These are phyloP conservation scores for Perizoma affinitatum DNA, from an alignment of 2,888 invertebrate species.

Conservation along the genomic window DNA sequence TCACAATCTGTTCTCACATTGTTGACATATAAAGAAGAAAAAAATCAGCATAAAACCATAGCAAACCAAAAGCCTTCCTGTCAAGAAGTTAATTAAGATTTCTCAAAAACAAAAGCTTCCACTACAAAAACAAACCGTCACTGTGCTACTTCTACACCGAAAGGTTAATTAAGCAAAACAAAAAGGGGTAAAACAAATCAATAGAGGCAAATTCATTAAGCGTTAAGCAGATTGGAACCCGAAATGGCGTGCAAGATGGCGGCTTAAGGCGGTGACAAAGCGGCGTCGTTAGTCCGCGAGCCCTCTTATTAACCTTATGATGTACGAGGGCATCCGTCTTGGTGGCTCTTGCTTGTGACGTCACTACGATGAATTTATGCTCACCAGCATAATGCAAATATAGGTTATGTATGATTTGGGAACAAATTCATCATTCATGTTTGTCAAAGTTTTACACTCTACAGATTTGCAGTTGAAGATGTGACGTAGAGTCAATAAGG, in stretches of 20 bases:
- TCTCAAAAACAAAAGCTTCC: constrained; percentile 20
- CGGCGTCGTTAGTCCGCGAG: constrained; percentile 82
- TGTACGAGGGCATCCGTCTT: constrained; percentile 80
- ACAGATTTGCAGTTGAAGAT: neutral
- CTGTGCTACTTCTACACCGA: constrained; percentile 64
- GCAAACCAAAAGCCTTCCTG: neutral
- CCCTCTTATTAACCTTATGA: constrained; percentile 85
- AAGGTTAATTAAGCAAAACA: constrained; percentile 84
- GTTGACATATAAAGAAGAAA: neutral
- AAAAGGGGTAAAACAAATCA: constrained; percentile 84
- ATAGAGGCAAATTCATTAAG: constrained; percentile 84
- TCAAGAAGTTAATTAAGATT: constrained; percentile 27
- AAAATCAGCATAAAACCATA: neutral
- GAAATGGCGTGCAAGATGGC: constrained; percentile 81
- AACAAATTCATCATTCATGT: neutral
- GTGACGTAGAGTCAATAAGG: neutral
- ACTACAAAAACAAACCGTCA: constrained; percentile 50
- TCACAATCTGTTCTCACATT: no score
- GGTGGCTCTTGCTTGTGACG: constrained; percentile 59
- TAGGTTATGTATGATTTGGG: constrained; percentile 1
- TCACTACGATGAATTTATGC: constrained; percentile 35
- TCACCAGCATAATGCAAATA: constrained; percentile 1
- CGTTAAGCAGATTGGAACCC: constrained; percentile 83
- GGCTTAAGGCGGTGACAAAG: constrained; percentile 83
- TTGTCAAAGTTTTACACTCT: neutral